Evolutionary conservation across 2,113 vertebrate species (phyloP).

Genomic region (Danionella cerebrum): DNA sequence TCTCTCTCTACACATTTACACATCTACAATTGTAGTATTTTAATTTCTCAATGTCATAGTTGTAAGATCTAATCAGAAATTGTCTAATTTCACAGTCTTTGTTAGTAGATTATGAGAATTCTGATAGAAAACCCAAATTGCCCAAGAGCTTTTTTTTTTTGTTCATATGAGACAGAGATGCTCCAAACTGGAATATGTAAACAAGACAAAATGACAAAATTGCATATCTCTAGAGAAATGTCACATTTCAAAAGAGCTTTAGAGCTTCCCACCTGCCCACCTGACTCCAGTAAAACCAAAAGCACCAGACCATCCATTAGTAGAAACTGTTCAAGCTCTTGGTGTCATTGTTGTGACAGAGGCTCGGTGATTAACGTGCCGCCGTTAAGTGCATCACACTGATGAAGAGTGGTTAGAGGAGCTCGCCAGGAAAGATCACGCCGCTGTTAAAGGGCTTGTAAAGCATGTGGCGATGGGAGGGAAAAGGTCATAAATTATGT

Average conservation of each 20-base stretch:
- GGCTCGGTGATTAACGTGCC: neutral
- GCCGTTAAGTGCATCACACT: neutral
- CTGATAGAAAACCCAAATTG: too few species aligned
- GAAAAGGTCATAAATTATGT: neutral
- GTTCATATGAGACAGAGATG: too few species aligned
- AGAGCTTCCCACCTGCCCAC: neutral
- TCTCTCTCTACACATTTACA: too few species aligned
- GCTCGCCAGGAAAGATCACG: neutral
- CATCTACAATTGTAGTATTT: too few species aligned
- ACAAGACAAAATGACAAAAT: neutral
- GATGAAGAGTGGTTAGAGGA: neutral
- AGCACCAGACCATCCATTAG: constrained; percentile 48
- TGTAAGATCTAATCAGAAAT: too few species aligned
- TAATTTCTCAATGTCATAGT: too few species aligned
- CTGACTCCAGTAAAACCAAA: neutral
- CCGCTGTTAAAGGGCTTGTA: neutral
- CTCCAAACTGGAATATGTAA: too few species aligned
- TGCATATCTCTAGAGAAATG: neutral
- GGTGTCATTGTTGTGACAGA: constrained; percentile 46
- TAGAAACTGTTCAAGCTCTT: constrained; percentile 67
- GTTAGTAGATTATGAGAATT: too few species aligned
- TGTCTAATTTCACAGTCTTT: too few species aligned
- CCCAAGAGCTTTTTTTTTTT: too few species aligned
- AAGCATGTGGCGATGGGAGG: neutral
- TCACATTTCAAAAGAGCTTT: neutral